Evolutionary conservation across 1,140 invertebrate species (phyloP).

Genomic region (Bombus soroeensis): DNA sequence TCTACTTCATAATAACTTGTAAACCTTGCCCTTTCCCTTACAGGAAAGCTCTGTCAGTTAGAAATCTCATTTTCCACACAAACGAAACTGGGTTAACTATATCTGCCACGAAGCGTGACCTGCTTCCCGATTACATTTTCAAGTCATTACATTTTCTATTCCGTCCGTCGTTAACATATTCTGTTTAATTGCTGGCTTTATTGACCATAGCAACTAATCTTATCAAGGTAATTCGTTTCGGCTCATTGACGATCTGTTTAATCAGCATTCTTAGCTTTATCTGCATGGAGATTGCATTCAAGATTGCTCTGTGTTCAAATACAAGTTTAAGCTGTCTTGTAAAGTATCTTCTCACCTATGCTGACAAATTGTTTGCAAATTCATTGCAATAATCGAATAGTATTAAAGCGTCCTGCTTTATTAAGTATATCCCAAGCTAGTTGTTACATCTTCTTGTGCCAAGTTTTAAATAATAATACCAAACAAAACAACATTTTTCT

Average conservation of each 20-base stretch:
- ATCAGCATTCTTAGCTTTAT: background rate
- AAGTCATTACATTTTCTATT: slow-evolving; percentile 34
- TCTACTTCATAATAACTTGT: background rate
- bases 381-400: background rate
- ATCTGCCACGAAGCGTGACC: slow-evolving; percentile 32
- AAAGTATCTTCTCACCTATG: background rate
- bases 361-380: background rate
- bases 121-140: slow-evolving; percentile 36
- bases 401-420: background rate
- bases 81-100: slow-evolving; percentile 40
- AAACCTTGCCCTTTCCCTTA: background rate
- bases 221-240: background rate
- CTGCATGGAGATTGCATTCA: background rate
- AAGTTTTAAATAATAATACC: too few relatives aligned
- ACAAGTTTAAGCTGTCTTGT: background rate
- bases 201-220: slow-evolving; percentile 7
- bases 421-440: background rate
- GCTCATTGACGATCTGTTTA: slow-evolving; percentile 1
- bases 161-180: slow-evolving; percentile 8
- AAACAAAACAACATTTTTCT: too few relatives aligned
- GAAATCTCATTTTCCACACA: slow-evolving; percentile 43
- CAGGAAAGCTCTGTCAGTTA: background rate
- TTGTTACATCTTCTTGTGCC: too few relatives aligned
- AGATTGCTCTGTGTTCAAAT: background rate
- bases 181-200: slow-evolving; percentile 12